These are phyloP conservation scores for Cetoscarus ocellatus DNA, from an alignment of 2,797 vertebrate species.

Conservation along the genomic window DNA sequence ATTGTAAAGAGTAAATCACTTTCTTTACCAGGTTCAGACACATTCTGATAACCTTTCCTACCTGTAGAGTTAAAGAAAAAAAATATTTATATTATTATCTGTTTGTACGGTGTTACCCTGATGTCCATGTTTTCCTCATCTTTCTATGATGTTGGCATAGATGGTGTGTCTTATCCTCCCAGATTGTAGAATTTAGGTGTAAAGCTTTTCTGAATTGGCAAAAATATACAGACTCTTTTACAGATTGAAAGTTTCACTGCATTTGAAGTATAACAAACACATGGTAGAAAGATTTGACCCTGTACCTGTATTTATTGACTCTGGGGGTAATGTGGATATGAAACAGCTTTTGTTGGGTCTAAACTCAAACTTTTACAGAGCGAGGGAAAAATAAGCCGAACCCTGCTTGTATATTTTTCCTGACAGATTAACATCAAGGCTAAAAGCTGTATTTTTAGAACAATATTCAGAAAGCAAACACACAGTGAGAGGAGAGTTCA, in stretches of 20 bases:
- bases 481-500: conserved; percentile 15
- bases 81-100: too few relatives aligned
- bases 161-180: background rate
- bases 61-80: too few relatives aligned
- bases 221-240: background rate
- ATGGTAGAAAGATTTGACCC: conserved; percentile 35
- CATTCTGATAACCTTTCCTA: too few relatives aligned
- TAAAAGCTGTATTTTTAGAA: conserved; percentile 17
- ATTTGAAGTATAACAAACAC: conserved; percentile 14
- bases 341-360: conserved; percentile 54
- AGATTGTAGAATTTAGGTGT: background rate
- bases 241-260: background rate
- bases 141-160: background rate
- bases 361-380: conserved; percentile 58
- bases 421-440: conserved; percentile 40
- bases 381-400: conserved; percentile 31
- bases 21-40: too few relatives aligned
- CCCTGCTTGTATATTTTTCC: conserved; percentile 40
- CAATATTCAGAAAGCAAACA: conserved; percentile 60
- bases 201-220: background rate
- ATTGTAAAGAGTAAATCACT: too few relatives aligned
- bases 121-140: too few relatives aligned
- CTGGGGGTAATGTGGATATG: conserved; percentile 17
- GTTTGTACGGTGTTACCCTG: too few relatives aligned
- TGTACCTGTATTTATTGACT: conserved; percentile 28